phyloP scores from a whole-genome alignment of 2,888 invertebrate genomes.

The Xestoiulus laeticollis region DNA sequence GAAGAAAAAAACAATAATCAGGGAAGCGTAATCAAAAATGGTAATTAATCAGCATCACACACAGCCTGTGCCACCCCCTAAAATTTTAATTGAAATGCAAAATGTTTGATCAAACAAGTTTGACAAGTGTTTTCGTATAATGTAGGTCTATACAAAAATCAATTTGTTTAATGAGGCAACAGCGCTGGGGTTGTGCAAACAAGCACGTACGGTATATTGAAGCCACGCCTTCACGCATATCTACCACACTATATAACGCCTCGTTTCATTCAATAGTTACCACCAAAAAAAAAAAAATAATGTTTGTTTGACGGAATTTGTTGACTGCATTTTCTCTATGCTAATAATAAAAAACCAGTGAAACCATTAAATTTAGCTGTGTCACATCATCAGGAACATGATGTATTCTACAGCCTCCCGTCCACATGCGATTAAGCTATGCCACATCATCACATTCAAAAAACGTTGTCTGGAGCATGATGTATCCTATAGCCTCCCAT shows the following conservation, averaged over 20 bases:
- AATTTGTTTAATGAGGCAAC: not conserved
- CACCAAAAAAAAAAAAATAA: not conserved
- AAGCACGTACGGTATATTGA: not conserved
- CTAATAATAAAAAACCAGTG: not conserved
- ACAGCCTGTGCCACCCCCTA: not conserved
- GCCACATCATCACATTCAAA: not conserved
- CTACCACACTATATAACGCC: not conserved
- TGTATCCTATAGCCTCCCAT: not conserved
- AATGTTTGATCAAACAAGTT: not conserved
- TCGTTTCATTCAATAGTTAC: not conserved
- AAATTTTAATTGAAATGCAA: constrained; percentile 9
- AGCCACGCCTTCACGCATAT: not conserved
- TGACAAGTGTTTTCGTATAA: not conserved
- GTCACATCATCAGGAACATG: not conserved
- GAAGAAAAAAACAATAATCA: not conserved
- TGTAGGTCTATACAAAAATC: not conserved
- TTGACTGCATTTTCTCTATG: not conserved
- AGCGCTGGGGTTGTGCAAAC: not conserved
- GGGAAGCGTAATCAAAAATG: not conserved
- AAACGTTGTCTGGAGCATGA: too few relatives aligned
- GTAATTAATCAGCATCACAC: not conserved
- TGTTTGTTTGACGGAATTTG: not conserved
- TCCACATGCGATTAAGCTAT: too few relatives aligned
- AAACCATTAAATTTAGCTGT: not conserved
- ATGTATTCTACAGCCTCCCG: too few relatives aligned